phyloP scores from a whole-genome alignment of 2,888 invertebrate species.

The Parnassius glacialis region DNA sequence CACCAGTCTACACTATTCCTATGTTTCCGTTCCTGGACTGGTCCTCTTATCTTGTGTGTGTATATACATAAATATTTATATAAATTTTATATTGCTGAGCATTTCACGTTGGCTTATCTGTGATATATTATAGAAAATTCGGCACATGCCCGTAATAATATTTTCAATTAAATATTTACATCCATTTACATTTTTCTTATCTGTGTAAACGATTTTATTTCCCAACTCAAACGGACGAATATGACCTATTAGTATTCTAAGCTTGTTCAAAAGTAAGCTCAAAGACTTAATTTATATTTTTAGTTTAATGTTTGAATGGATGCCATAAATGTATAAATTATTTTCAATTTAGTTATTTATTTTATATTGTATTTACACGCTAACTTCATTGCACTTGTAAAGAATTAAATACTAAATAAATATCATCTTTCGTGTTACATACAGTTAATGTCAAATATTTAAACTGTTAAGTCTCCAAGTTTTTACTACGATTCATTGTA shows the following conservation, averaged over 20 bases:
- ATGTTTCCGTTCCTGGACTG: constrained; percentile 23
- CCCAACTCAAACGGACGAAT: neutral
- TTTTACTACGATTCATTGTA: constrained; percentile 36
- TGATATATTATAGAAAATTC: constrained; percentile 59
- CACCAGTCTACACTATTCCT: constrained; percentile 7
- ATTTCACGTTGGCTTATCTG: constrained; percentile 74
- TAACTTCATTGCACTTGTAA: constrained; percentile 37
- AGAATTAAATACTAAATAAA: constrained; percentile 30
- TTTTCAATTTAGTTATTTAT: constrained; percentile 3
- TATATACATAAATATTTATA: constrained; percentile 44
- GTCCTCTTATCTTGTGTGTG: constrained; percentile 33
- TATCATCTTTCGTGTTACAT: constrained; percentile 29
- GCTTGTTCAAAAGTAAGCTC: neutral
- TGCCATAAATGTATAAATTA: constrained; percentile 10
- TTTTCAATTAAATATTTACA: constrained; percentile 19
- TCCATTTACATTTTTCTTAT: constrained; percentile 7
- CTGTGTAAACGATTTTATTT: neutral
- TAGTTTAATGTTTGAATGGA: constrained; percentile 8
- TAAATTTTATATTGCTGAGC: constrained; percentile 51
- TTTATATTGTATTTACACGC: constrained; percentile 27
- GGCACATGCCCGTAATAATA: constrained; percentile 47
- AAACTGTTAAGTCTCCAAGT: constrained; percentile 37
- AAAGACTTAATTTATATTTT: neutral
- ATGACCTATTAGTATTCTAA: neutral
- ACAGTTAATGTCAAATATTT: constrained; percentile 20